phyloP scores from a whole-genome alignment of 2,888 invertebrate genomes.

The Tinea semifulvella region DNA sequence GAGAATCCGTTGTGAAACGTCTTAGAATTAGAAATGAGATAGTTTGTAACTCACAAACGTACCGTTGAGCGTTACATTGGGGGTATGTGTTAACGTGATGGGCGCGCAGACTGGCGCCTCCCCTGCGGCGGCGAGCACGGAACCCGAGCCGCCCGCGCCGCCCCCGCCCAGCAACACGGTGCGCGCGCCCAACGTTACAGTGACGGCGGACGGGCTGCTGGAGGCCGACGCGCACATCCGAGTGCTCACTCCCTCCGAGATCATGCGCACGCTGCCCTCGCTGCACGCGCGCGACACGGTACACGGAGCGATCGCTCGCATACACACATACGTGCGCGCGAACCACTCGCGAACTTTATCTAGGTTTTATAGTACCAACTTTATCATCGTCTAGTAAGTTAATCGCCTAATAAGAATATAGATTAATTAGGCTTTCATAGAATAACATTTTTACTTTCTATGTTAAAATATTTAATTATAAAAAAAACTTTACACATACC shows the following conservation, averaged over 20 bases:
- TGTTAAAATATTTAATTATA: too few species aligned
- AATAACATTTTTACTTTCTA: too few species aligned
- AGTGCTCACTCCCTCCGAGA: conserved; percentile 89
- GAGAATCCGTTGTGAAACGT: too few species aligned
- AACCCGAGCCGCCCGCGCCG: conserved; percentile 24
- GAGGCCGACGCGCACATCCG: conserved; percentile 83
- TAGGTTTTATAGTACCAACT: too few species aligned
- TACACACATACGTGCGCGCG: conserved; percentile 15
- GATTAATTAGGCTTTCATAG: conserved; percentile 17
- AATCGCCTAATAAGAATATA: conserved; percentile 21
- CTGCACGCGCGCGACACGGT: conserved; percentile 35
- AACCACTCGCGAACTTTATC: conserved; percentile 20
- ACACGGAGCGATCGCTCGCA: neutral
- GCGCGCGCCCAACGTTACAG: conserved; percentile 75
- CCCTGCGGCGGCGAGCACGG: conserved; percentile 23
- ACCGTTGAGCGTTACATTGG: neutral
- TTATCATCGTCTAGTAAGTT: too few species aligned
- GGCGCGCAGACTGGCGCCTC: conserved; percentile 1
- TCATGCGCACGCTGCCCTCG: conserved; percentile 90
- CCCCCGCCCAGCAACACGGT: conserved; percentile 38
- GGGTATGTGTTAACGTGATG: conserved; percentile 1
- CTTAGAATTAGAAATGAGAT: too few species aligned
- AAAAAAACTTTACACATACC: too few species aligned
- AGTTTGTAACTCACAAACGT: too few species aligned
- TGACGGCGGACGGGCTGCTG: conserved; percentile 69